Conservation (phyloP, 2,797 vertebrate species). For the Gallinago stenura region DNA sequence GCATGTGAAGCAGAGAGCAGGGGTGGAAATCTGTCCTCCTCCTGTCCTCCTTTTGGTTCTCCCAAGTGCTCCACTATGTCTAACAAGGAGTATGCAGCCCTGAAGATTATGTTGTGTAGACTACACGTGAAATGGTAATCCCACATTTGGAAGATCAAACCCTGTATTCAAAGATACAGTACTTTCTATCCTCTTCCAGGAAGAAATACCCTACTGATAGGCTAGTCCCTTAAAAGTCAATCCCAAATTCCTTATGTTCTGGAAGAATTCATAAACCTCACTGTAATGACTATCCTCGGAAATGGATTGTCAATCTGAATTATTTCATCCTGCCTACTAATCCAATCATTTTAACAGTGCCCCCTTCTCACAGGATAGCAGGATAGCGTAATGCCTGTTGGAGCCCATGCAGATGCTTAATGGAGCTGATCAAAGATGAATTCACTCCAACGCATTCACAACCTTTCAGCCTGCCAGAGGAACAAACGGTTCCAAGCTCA, state of each 20-base stretch:
- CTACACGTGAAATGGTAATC: neutral
- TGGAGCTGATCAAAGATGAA: conserved; percentile 42
- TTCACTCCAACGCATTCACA: neutral
- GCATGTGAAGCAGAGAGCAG: neutral
- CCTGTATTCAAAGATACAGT: neutral
- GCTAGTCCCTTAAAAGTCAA: neutral
- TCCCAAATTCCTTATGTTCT: neutral
- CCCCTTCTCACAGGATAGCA: neutral
- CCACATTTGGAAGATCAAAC: neutral
- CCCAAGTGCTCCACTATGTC: neutral
- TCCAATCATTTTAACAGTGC: neutral
- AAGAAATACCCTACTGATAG: neutral
- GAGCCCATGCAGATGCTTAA: conserved; percentile 28
- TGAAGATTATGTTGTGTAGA: neutral
- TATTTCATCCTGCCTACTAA: neutral
- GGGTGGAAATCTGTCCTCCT: neutral
- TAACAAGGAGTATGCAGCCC: neutral
- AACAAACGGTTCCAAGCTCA: conserved; percentile 31
- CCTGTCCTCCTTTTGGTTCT: neutral
- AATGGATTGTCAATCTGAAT: neutral
- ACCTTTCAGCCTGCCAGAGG: conserved; percentile 40
- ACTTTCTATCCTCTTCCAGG: neutral
- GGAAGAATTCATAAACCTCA: neutral
- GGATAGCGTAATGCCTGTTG: neutral
- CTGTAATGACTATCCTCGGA: neutral